These are phyloP conservation scores for Procambarus virginalis DNA, from an alignment of 1,140 invertebrate species.

Conservation along the genomic window DNA sequence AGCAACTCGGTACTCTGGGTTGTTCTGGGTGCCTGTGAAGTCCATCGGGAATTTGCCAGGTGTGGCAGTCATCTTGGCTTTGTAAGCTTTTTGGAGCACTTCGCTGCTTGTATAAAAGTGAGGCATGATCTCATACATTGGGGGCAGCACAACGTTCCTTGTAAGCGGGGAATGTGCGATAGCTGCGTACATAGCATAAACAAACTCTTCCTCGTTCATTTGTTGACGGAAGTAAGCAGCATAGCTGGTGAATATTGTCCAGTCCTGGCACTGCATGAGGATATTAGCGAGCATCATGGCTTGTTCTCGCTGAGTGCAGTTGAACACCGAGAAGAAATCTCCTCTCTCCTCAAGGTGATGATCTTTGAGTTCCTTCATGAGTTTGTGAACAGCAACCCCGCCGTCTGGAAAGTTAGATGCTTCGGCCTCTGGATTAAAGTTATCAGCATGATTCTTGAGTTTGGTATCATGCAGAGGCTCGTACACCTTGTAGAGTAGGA, in stretches of 20 bases:
- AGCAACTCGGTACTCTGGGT: conserved; percentile 44
- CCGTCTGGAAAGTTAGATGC: conserved; percentile 1
- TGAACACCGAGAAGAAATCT: conserved; percentile 40
- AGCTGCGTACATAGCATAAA: conserved; percentile 41
- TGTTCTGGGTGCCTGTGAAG: conserved; percentile 37
- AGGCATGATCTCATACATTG: conserved; percentile 51
- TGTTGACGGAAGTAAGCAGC: conserved; percentile 43
- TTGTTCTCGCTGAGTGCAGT: conserved; percentile 8
- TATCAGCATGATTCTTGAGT: neutral
- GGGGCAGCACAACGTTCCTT: conserved; percentile 33
- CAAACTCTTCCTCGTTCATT: conserved; percentile 52
- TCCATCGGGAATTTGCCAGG: conserved; percentile 11
- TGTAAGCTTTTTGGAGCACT: conserved; percentile 41
- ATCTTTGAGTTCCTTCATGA: conserved; percentile 40
- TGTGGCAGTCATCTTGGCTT: conserved; percentile 30
- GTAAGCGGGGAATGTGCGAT: conserved; percentile 19
- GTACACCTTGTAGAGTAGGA: conserved; percentile 18
- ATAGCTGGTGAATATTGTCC: conserved; percentile 15
- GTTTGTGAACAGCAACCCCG: conserved; percentile 5
- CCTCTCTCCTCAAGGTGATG: conserved; percentile 16
- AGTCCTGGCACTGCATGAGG: conserved; percentile 34
- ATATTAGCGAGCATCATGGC: conserved; percentile 41
- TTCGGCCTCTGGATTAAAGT: neutral
- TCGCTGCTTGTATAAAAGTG: conserved; percentile 41
- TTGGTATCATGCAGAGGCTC: conserved; percentile 13